Evolutionary conservation across 1,140 invertebrate genomes (phyloP).

Genomic region (Pseudomyrmex flavicornis): DNA sequence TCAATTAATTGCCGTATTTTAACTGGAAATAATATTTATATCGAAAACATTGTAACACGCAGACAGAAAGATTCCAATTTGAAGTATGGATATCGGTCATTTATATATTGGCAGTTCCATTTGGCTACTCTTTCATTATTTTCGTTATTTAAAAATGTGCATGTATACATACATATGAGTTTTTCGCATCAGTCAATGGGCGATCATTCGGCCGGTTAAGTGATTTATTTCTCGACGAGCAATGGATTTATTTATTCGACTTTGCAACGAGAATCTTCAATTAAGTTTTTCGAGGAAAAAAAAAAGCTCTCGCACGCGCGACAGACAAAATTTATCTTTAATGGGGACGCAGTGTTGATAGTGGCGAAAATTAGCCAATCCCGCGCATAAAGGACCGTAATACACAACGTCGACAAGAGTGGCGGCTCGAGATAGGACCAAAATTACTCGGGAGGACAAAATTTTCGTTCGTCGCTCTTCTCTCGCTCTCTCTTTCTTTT

Average conservation of each 20-base stretch:
- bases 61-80: background rate
- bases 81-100: background rate
- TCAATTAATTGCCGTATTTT: too few relatives aligned
- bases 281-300: background rate
- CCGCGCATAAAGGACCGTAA: constrained; percentile 52
- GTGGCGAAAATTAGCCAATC: constrained; percentile 62
- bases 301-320: background rate
- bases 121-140: background rate
- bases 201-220: background rate
- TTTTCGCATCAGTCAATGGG: constrained; percentile 5
- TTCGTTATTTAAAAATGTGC: background rate
- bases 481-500: background rate
- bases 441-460: constrained; percentile 68
- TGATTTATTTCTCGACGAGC: background rate
- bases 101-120: background rate
- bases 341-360: background rate
- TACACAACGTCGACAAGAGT: constrained; percentile 57
- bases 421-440: constrained; percentile 67
- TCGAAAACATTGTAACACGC: background rate
- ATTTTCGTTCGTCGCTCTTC: constrained; percentile 50
- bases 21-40: constrained; percentile 5
- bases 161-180: background rate
- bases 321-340: constrained; percentile 31
- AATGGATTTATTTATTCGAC: background rate
- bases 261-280: background rate